Conservation (phyloP, 1,140 invertebrate species). For the Zaprionus africanus region DNA sequence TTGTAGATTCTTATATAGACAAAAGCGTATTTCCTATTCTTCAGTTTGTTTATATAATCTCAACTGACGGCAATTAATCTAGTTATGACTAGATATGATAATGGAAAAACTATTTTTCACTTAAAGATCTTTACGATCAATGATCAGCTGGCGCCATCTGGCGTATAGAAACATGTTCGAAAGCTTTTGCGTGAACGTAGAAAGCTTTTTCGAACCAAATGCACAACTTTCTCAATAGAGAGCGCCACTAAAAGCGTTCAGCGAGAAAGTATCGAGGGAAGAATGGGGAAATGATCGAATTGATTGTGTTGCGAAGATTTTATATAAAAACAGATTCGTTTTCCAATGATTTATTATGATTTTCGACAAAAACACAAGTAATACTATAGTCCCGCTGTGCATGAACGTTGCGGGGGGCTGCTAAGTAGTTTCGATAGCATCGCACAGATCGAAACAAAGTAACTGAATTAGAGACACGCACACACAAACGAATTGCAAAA, state of each 20-base stretch:
- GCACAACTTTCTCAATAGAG: slow-evolving; percentile 26
- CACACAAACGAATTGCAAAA: slow-evolving; percentile 63
- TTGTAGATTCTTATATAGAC: slow-evolving; percentile 39
- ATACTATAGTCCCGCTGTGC: slow-evolving; percentile 66
- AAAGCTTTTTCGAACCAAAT: slow-evolving; percentile 55
- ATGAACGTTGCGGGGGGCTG: slow-evolving; percentile 45
- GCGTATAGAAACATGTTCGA: not conserved
- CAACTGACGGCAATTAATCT: slow-evolving; percentile 15
- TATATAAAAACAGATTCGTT: slow-evolving; percentile 32
- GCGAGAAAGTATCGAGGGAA: not conserved
- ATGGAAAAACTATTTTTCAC: not conserved
- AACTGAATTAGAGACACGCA: slow-evolving; percentile 45
- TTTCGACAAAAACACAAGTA: slow-evolving; percentile 81
- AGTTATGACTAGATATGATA: slow-evolving; percentile 1
- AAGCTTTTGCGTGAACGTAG: slow-evolving; percentile 52
- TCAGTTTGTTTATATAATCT: slow-evolving; percentile 8
- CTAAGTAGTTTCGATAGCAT: slow-evolving; percentile 2
- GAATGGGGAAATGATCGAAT: not conserved
- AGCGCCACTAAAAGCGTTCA: slow-evolving; percentile 43
- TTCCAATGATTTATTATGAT: slow-evolving; percentile 65
- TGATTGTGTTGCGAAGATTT: not conserved
- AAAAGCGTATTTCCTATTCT: slow-evolving; percentile 33
- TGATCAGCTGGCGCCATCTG: slow-evolving; percentile 61
- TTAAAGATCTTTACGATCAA: not conserved
- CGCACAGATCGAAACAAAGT: slow-evolving; percentile 24